These are phyloP conservation scores for Ochlodes sylvanus DNA, from an alignment of 2,888 invertebrate species.

Conservation along the genomic window DNA sequence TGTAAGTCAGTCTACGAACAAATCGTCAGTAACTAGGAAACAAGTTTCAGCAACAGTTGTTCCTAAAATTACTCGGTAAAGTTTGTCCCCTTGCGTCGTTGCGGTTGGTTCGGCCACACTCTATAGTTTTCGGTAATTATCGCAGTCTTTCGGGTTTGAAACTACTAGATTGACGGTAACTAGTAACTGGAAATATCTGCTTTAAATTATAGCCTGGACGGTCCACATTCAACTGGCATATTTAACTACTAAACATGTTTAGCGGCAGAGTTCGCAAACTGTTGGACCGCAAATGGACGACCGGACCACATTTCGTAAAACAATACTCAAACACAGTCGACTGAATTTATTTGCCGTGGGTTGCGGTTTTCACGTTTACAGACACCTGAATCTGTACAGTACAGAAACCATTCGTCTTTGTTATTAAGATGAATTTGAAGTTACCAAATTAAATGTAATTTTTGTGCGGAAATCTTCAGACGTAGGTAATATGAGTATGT, in stretches of 20 bases:
- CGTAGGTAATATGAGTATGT: too few species aligned
- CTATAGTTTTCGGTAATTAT: constrained; percentile 40
- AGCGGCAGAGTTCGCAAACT: constrained; percentile 41
- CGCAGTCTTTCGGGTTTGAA: constrained; percentile 22
- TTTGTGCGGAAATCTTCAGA: too few species aligned
- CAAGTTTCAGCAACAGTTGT: constrained; percentile 54
- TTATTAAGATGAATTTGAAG: neutral
- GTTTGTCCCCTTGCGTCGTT: constrained; percentile 43
- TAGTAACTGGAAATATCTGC: neutral
- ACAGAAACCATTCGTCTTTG: constrained; percentile 15
- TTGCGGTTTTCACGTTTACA: constrained; percentile 44
- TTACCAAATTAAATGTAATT: too few species aligned
- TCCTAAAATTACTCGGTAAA: constrained; percentile 46
- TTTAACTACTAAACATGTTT: constrained; percentile 33
- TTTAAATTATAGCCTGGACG: constrained; percentile 12
- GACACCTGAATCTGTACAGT: constrained; percentile 31
- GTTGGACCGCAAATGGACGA: constrained; percentile 57
- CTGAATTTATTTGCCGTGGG: constrained; percentile 49
- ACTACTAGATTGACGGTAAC: constrained; percentile 1
- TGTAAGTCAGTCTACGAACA: neutral
- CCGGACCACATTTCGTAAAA: constrained; percentile 64
- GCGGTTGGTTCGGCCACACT: constrained; percentile 26
- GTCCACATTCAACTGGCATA: neutral
- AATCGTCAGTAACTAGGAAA: constrained; percentile 15
- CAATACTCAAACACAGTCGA: constrained; percentile 62